A percentile compares a stretch with the other conserved stretches of the same genome.
Conservation (phyloP, 2,888 invertebrate species). For the Acrobasis suavella region DNA sequence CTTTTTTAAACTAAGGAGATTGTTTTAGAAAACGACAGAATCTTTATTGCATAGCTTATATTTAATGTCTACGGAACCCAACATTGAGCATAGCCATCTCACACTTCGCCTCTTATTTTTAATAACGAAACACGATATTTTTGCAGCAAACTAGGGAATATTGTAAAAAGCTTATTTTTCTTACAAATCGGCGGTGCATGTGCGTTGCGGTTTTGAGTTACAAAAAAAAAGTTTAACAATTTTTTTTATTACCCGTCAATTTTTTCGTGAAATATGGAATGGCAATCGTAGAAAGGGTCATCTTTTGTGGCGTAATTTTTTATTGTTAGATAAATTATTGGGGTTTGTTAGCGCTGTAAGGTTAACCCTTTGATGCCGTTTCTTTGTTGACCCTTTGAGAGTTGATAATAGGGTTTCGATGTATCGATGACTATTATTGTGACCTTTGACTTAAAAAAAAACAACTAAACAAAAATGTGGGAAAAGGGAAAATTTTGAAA, state of each 20-base stretch:
- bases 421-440: conserved; percentile 35
- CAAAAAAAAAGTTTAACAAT: conserved; percentile 42
- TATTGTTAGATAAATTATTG: conserved; percentile 50
- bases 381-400: conserved; percentile 42
- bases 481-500: neutral
- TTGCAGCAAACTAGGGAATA: conserved; percentile 72
- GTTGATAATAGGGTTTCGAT: conserved; percentile 27
- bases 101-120: conserved; percentile 21
- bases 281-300: conserved; percentile 73
- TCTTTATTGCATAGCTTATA: no score
- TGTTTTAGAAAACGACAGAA: no score
- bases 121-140: conserved; percentile 70
- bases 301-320: conserved; percentile 41
- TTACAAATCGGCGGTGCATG: conserved; percentile 67
- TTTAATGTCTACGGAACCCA: no score
- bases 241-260: conserved; percentile 60
- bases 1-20: no score
- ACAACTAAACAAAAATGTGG: conserved; percentile 5
- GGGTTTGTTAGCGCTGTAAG: conserved; percentile 56
- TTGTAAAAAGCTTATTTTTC: conserved; percentile 71
- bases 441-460: conserved; percentile 22
- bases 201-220: conserved; percentile 70
- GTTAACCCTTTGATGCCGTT: conserved; percentile 36
- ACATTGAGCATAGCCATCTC: no score
- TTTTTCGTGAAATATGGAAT: conserved; percentile 60